Conservation (phyloP, 1,140 invertebrate species). For the Vanessa atalanta region DNA sequence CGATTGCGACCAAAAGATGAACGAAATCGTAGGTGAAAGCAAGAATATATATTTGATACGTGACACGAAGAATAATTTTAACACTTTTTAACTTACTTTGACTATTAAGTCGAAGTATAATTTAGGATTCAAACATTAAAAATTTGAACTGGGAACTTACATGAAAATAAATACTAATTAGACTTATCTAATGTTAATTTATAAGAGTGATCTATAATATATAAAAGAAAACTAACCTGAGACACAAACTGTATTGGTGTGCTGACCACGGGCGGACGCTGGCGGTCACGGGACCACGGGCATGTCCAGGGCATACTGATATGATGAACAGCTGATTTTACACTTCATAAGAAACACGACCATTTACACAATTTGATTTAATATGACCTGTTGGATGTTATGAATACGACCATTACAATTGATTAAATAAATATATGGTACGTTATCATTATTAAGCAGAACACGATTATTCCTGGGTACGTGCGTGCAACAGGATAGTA, state of each 20-base stretch:
- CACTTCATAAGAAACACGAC: neutral
- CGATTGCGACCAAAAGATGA: too few relatives aligned
- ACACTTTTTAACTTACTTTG: too few relatives aligned
- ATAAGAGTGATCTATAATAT: neutral
- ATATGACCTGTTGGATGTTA: neutral
- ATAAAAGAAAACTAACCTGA: slow-evolving; percentile 9
- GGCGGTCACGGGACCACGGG: slow-evolving; percentile 68
- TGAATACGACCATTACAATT: neutral
- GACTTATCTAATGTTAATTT: neutral
- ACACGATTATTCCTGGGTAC: slow-evolving; percentile 12
- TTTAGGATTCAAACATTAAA: too few relatives aligned
- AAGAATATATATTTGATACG: too few relatives aligned
- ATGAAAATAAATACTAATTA: neutral
- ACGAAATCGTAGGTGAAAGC: too few relatives aligned
- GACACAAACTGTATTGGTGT: slow-evolving; percentile 50
- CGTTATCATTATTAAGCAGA: neutral
- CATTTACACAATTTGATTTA: slow-evolving; percentile 4
- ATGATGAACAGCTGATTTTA: slow-evolving; percentile 17
- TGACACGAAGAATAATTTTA: too few relatives aligned
- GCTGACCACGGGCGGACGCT: slow-evolving; percentile 53
- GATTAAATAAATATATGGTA: slow-evolving; percentile 5
- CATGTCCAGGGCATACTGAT: slow-evolving; percentile 69
- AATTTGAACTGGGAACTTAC: too few relatives aligned
- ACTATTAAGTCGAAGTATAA: too few relatives aligned
- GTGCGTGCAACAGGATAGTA: slow-evolving; percentile 55